Base-by-base conservation (phyloP, 2,797 vertebrate genomes). In the Chrysocyon brachyurus region DNA sequence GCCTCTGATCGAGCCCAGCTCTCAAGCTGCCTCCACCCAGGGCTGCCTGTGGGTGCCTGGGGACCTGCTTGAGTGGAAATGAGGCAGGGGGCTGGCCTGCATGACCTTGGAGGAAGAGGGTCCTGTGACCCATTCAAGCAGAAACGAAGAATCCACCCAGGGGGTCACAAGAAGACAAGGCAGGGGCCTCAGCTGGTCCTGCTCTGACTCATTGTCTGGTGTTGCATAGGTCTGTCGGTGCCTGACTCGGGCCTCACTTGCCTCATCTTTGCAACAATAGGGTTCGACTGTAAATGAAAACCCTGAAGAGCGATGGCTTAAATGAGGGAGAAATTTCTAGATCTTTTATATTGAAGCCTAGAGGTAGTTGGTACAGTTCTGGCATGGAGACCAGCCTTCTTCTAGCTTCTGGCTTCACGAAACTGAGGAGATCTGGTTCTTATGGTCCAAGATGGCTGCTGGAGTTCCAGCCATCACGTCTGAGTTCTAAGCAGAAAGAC, bases 381-480 rank as follows among this genome's bases (percentile, higher is more conserved):
- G 85, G 10, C 7, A 17, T 22, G 28, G n/a, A 49, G 46, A n/a
- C 19, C 12, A 33, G 46, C 36, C 21, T 81, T 64, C 59, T 93
- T 88, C 52, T 40, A 33, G 21, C 36, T 46, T 24, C 82, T 61
- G 79, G 57, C 28, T 94, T 49, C 36, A 15, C 31, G 21, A 59
- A 70, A 70, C 82, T 24, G n/a, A 87, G 46, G 28, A 36, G 22
- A 59, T 26, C 87, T 87, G 33, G 46, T 57, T 24, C 31, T 59
- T 33, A 6, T 26, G 33, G 68, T 17, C 73, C 73, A 78, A 46
- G 0, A 33, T 24, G 19, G 75, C 83, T 94, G 54, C 91, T 63
- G 84, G 83, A 54, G 82, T 90, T 73, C 96, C 77, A 94, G 89
- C 86, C 40, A 10, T 96, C 61, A 36, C 68, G 66, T 72, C 61